Conservation (phyloP, 2,113 vertebrate genomes). For the Catharus fuscescens region DNA sequence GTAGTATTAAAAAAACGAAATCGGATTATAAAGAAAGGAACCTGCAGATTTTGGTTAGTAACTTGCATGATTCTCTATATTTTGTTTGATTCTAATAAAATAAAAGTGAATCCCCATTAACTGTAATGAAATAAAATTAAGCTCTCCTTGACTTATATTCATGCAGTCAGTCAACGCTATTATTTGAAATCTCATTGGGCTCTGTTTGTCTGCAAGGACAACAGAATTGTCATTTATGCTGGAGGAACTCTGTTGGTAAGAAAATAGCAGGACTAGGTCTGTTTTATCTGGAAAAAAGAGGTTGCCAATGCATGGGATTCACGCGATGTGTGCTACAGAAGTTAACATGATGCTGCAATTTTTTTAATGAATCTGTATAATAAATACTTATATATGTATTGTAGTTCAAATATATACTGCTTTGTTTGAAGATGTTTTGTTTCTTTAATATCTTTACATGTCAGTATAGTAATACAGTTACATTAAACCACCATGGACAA, state of each 20-base stretch:
- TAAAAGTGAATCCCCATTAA: slow-evolving; percentile 28
- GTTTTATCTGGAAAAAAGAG: background rate
- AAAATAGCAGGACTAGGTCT: background rate
- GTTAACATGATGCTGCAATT: background rate
- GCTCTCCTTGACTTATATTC: background rate
- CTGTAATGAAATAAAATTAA: slow-evolving; percentile 41
- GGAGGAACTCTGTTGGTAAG: background rate
- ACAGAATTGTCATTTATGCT: slow-evolving; percentile 23
- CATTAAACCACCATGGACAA: background rate
- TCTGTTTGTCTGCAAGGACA: slow-evolving; percentile 14
- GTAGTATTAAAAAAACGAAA: background rate
- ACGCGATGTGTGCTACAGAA: background rate
- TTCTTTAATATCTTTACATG: background rate
- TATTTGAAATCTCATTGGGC: slow-evolving; percentile 31
- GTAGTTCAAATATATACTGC: background rate
- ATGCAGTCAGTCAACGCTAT: background rate
- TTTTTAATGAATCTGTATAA: background rate
- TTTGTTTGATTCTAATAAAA: slow-evolving; percentile 38
- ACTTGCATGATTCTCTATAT: slow-evolving; percentile 15
- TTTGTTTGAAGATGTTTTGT: background rate
- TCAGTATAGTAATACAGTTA: background rate
- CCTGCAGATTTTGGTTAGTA: slow-evolving; percentile 23
- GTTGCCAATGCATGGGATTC: background rate
- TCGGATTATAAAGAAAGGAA: slow-evolving; percentile 37
- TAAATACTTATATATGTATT: background rate